Conservation (phyloP, 2,888 invertebrate species). For the Xestia rhomboidea region DNA sequence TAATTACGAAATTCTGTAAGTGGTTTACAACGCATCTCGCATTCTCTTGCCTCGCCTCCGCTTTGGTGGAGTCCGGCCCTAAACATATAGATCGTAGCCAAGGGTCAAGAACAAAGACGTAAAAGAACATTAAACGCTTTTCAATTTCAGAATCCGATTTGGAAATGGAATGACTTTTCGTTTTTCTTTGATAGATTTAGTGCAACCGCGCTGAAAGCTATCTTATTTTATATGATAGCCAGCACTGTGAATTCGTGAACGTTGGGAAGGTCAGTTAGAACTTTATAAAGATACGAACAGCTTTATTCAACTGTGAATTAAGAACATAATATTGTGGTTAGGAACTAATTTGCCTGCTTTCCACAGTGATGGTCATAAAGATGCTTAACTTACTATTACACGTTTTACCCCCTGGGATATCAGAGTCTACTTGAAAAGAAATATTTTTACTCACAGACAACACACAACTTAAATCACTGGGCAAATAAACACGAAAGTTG, state of each 20-base stretch:
- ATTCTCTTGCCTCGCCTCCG: not conserved
- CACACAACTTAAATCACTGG: rapidly evolving
- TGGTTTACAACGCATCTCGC: not conserved
- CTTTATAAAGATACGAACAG: not conserved
- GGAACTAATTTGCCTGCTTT: not conserved
- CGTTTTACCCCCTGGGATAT: not conserved
- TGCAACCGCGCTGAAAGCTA: not conserved
- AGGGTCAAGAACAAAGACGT: slow-evolving; percentile 6
- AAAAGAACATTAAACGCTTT: slow-evolving; percentile 4
- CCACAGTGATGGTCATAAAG: not conserved
- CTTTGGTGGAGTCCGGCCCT: not conserved
- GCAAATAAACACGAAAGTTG: not conserved
- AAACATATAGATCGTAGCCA: not conserved
- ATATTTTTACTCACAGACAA: not conserved
- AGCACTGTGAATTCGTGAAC: not conserved
- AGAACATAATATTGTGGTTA: not conserved
- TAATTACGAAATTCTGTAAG: too few species aligned
- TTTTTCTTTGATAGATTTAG: slow-evolving; percentile 23
- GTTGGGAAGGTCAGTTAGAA: not conserved
- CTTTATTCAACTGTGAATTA: not conserved
- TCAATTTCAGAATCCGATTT: slow-evolving; percentile 36
- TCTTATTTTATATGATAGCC: not conserved
- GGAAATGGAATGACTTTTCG: slow-evolving; percentile 1
- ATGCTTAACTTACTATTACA: not conserved
- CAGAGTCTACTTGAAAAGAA: not conserved